A percentile compares a stretch with the other conserved stretches of the same genome.
Evolutionary conservation across 2,888 invertebrate species (phyloP).

Genomic region (Alcis repandata): DNA sequence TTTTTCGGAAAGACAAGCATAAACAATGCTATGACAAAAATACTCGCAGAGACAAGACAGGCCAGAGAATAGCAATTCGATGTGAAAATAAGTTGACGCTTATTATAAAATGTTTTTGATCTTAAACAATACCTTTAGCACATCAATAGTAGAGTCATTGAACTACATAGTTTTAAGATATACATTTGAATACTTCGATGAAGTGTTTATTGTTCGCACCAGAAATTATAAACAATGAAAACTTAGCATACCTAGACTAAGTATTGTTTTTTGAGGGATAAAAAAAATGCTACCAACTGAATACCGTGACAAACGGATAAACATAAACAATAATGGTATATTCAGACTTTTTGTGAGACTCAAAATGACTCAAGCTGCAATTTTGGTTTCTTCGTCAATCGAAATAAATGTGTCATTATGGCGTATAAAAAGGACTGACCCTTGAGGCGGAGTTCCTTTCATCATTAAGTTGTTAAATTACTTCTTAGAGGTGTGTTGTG

Average conservation of each 20-base stretch:
- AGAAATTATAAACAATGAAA: too few relatives aligned
- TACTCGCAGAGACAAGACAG: background rate
- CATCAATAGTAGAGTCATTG: conserved; percentile 14
- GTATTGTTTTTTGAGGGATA: conserved; percentile 15
- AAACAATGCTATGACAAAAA: background rate
- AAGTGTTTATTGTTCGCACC: too few relatives aligned
- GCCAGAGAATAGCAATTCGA: background rate
- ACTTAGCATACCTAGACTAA: background rate
- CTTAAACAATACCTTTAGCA: conserved; percentile 11
- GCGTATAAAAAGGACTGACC: conserved; percentile 38
- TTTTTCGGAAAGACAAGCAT: background rate
- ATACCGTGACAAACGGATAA: conserved; percentile 32
- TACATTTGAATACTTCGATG: too few relatives aligned
- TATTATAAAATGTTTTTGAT: conserved; percentile 20
- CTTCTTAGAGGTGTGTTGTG: conserved; percentile 22
- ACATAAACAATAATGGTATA: conserved; percentile 23
- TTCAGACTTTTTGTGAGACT: conserved; percentile 22
- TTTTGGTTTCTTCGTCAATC: conserved; percentile 33
- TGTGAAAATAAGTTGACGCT: background rate
- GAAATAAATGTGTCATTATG: conserved; percentile 39
- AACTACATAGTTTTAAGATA: too few relatives aligned
- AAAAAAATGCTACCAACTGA: conserved; percentile 2
- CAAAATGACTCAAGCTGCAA: conserved; percentile 34
- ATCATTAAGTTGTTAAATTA: conserved; percentile 30
- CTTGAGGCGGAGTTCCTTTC: conserved; percentile 32